A percentile compares a stretch with the other conserved stretches of the same genome.
phyloP scores from a whole-genome alignment of 2,888 invertebrate genomes.

The Spisula solida region DNA sequence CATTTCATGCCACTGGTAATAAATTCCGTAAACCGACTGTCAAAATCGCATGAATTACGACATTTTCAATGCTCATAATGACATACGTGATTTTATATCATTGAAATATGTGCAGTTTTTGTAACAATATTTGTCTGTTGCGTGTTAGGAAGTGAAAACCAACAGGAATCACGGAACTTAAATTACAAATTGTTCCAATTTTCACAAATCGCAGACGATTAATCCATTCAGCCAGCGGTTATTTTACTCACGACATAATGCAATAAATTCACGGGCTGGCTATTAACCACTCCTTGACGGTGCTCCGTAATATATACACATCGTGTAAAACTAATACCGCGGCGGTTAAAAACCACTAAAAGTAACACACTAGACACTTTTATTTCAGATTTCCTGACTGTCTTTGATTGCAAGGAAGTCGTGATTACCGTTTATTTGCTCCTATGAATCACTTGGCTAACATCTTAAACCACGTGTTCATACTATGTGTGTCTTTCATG shows the following conservation, averaged over 20 bases:
- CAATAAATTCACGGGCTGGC: not conserved
- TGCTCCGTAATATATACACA: not conserved
- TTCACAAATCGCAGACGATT: not conserved
- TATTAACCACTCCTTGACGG: not conserved
- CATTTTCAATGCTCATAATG: not conserved
- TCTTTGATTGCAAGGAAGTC: too few relatives aligned
- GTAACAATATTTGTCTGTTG: not conserved
- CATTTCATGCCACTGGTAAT: not conserved
- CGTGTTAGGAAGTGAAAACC: not conserved
- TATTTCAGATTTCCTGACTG: not conserved
- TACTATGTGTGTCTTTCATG: too few relatives aligned
- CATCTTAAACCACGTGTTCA: too few relatives aligned
- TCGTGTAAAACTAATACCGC: not conserved
- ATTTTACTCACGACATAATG: not conserved
- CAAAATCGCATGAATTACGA: not conserved
- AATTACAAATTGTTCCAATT: slow-evolving; percentile 6
- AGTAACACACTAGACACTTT: not conserved
- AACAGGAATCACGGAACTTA: not conserved
- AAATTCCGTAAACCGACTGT: not conserved
- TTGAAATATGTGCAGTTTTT: not conserved
- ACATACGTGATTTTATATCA: not conserved
- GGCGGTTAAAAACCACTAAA: not conserved
- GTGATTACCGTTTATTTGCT: too few relatives aligned
- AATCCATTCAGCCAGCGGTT: not conserved
- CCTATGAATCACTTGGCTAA: too few relatives aligned